Conservation (phyloP, 2,888 invertebrate genomes). For the Phengaris arion region DNA sequence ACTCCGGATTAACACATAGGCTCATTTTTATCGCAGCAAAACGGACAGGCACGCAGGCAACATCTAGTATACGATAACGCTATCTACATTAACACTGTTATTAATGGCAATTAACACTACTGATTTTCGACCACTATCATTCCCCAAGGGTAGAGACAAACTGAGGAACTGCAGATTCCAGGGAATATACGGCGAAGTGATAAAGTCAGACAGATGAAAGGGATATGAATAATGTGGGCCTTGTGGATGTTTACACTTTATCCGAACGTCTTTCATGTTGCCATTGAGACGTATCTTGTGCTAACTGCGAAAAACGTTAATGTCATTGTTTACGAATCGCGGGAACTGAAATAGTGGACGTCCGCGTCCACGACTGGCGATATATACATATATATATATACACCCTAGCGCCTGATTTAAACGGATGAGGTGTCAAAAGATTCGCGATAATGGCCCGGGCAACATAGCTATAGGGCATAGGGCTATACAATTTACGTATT, state of each 20-base stretch:
- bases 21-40: no score
- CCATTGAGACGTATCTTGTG: slow-evolving; percentile 28
- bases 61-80: no score
- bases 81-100: no score
- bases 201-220: slow-evolving; percentile 32
- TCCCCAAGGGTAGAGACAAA: background rate
- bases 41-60: no score
- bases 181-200: background rate
- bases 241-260: slow-evolving; percentile 31
- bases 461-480: no score
- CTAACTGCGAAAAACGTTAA: slow-evolving; percentile 1
- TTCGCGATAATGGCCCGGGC: no score
- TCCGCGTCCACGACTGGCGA: no score
- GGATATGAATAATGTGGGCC: slow-evolving; percentile 34
- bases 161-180: background rate
- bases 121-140: background rate
- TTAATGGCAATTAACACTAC: background rate
- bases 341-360: background rate
- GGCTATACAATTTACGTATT: no score
- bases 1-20: no score
- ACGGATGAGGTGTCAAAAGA: no score
- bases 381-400: no score
- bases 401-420: no score
- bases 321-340: background rate
- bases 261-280: slow-evolving; percentile 35